Evolutionary conservation across 2,797 vertebrate species (phyloP).

Genomic region (Premnoplex brunnescens): DNA sequence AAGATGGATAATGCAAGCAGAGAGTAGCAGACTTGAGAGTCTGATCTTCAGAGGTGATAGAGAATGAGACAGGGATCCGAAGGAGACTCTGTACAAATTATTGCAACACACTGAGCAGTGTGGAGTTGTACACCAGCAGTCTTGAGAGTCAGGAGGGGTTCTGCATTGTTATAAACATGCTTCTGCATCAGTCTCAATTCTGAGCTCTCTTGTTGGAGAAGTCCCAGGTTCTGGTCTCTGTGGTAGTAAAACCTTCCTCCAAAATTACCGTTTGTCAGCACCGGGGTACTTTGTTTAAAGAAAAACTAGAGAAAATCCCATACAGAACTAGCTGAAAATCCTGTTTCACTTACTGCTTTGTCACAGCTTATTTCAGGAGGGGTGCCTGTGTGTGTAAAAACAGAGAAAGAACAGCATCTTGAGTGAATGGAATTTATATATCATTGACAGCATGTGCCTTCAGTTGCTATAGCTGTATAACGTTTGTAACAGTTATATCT

Average conservation of each 20-base stretch:
- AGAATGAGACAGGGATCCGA: neutral
- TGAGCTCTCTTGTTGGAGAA: neutral
- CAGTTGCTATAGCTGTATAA: neutral
- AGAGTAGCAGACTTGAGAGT: neutral
- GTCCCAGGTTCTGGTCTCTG: neutral
- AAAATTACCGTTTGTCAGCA: neutral
- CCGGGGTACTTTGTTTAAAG: fast-evolving
- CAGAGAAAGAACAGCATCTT: neutral
- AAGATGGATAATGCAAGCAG: neutral
- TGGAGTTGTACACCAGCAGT: neutral
- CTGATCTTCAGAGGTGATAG: neutral
- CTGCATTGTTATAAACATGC: neutral
- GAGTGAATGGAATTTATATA: neutral
- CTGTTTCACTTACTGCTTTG: neutral
- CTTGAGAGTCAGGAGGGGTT: neutral
- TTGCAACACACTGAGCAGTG: neutral
- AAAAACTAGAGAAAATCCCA: neutral
- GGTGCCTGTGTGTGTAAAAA: fast-evolving
- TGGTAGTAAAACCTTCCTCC: neutral
- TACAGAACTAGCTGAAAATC: neutral
- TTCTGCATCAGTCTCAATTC: neutral
- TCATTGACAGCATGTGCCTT: neutral
- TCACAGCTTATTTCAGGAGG: neutral
- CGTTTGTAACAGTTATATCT: neutral
- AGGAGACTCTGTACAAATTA: neutral